Base-by-base conservation (phyloP, 2,888 invertebrate genomes). In the Drosophila pegasa region DNA sequence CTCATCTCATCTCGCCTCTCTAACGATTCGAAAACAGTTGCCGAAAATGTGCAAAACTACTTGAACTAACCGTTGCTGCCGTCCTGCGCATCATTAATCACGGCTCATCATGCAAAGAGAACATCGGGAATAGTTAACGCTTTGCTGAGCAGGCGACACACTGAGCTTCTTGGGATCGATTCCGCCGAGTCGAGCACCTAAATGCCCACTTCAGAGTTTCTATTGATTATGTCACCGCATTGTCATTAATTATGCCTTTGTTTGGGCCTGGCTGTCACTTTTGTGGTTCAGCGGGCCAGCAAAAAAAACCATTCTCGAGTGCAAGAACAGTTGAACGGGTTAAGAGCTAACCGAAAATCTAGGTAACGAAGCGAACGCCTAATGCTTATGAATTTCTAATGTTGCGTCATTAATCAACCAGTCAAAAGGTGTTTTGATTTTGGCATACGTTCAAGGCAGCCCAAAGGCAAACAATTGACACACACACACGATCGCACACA, bases 1-100 rank as follows among this genome's bases (percentile, higher is more conserved):
- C 27, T 47, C 29, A 12, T 29, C 29, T 58, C n/a, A n/a, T n/a
- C 45, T 41, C 29, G 41, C 47, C 38, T 48, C 5, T 5, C 14
- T 29, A 47, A 50, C 87, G 87, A 85, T 85, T 86, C 87, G 87
- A 85, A 88, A 87, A 85, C 87, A 88, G 88, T 85, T 88, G 87
- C 81, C 57, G 43, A 45, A 81, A 83, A 83, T 74, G 73, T 66
- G 75, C 67, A 68, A 29, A 45, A 63, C 71, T 71, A 71, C 75
- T 71, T 75, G 61, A 76, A 75, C 70, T 76, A 70, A 62, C 75
- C 60, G 60, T 73, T 45, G 55, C 33, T 35, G 51, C 29, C 51
- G 20, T 51, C 59, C 65, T 60, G 16, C 38, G 45, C 14, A 48
- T 31, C 78, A 75, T 78, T 72, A 69, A 83, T 84, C 88, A 85